Percentiles rank a stretch among this genome's conserved stretches.
Evolutionary conservation across 2,113 vertebrate species (phyloP).

Genomic region (Hemichromis elongatus): DNA sequence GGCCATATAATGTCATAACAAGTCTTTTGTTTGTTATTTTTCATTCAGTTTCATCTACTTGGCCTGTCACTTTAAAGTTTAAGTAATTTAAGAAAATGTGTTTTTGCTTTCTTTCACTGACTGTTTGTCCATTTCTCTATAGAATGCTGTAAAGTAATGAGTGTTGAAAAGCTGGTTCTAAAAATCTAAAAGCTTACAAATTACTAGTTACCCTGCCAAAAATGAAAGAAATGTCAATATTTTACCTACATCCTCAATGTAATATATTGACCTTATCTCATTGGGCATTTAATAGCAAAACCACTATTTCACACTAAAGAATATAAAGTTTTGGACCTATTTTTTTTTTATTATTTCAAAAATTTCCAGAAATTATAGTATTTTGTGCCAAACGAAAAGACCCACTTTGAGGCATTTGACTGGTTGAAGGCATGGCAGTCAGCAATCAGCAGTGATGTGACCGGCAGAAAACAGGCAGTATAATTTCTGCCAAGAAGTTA

Average conservation of each 20-base stretch:
- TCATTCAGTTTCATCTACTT: background rate
- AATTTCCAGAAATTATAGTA: background rate
- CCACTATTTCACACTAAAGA: accelerated
- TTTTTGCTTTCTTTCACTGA: background rate
- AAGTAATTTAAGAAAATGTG: background rate
- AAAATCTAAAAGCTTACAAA: background rate
- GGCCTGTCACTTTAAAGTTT: background rate
- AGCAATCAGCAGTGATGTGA: background rate
- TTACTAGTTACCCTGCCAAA: background rate
- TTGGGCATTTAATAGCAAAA: background rate
- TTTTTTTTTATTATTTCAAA: background rate
- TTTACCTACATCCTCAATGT: background rate
- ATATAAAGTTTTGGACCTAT: background rate
- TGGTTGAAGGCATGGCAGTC: background rate
- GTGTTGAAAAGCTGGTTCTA: background rate
- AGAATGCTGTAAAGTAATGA: background rate
- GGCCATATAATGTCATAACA: background rate
- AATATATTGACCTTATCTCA: background rate
- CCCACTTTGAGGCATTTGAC: background rate
- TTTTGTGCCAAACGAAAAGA: background rate
- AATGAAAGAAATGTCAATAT: background rate
- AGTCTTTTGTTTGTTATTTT: background rate
- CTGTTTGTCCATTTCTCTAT: background rate
- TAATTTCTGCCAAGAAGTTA: background rate
- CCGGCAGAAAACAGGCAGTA: background rate